Percentiles rank a stretch among this genome's conserved stretches.
phyloP scores from a whole-genome alignment of 2,888 invertebrate species.

The Himalopsyche anomala region DNA sequence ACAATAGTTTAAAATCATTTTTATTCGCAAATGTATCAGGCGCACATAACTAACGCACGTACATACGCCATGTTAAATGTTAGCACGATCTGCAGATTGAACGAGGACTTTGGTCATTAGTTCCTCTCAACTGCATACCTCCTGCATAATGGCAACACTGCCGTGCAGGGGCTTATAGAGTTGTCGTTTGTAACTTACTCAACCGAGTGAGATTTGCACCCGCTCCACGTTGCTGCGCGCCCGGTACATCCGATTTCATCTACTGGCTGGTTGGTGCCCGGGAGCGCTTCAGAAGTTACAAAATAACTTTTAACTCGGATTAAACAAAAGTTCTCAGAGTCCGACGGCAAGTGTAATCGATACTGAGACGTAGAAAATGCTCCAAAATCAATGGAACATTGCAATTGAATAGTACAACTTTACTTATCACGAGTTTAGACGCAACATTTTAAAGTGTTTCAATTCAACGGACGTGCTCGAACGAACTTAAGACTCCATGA shows the following conservation, averaged over 20 bases:
- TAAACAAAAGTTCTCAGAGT: slow-evolving; percentile 1
- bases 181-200: background rate
- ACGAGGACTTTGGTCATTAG: slow-evolving; percentile 30
- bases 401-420: background rate
- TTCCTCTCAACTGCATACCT: slow-evolving; percentile 20
- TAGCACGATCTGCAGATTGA: slow-evolving; percentile 26
- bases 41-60: slow-evolving; percentile 11
- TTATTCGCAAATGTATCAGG: background rate
- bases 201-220: background rate
- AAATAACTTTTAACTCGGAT: slow-evolving; percentile 30
- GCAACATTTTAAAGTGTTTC: background rate
- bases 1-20: too few species aligned
- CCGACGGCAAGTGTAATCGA: slow-evolving; percentile 1
- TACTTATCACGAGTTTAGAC: background rate
- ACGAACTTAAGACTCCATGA: too few species aligned
- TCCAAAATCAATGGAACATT: slow-evolving; percentile 6
- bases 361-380: background rate
- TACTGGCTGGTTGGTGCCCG: background rate
- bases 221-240: slow-evolving; percentile 17
- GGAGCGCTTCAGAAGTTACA: background rate
- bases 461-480: background rate
- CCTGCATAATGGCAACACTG: slow-evolving; percentile 12
- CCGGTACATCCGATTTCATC: background rate
- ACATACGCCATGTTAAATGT: background rate
- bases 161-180: slow-evolving; percentile 19